Evolutionary conservation across 2,888 invertebrate species (phyloP), one percentile per base, ranked within the genome.

Genomic region (Leucoma salicis): DNA sequence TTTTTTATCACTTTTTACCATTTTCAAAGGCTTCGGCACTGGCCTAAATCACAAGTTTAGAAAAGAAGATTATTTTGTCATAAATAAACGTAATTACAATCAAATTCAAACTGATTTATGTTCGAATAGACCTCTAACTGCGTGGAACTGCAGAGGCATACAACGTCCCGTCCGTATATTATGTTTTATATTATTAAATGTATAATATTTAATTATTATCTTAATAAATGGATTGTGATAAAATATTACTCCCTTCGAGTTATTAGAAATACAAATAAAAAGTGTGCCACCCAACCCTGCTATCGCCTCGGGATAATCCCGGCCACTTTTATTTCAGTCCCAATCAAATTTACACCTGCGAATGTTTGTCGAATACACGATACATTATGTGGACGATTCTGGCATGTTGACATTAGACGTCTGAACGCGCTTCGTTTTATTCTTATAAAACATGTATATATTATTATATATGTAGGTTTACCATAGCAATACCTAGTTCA

Each of bases 241-340:
- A 21, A 21, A 21, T 21, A 21, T 8, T 40, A 58, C 21, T 21
- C 8, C 21, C 21, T 21, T 21, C 21, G 8, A 21, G 21, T 21
- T 21, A 21, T 21, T 21, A 21, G 21, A 6, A 21, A 21, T 21
- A 21, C 21, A 21, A 21, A 21, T 21, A 21, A 21, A 21, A 21
- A 6, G 8, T 8, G 21, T 21, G 8, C 21, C 21, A 21, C 21
- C 8, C 21, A 21, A 21, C 21, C 21, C 21, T 21, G 21, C 21
- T 8, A 21, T 8, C 21, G 21, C 21, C 21, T 21, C 21, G 21
- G 21, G 21, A 21, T 21, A 21, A 21, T 21, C 21, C 21, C 5
- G 8, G 31, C 40, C 31, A 31, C 12, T 31, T 31, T 31, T 31
- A 13, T 10, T 15, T 11, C 10, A 31, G 31, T 31, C 31, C 15